These are phyloP conservation scores for Aurelia aurita complex sp. Pacific DNA, from an alignment of 30 jellyfish, hydroid and myxozoan genomes.

Conservation along the genomic window DNA sequence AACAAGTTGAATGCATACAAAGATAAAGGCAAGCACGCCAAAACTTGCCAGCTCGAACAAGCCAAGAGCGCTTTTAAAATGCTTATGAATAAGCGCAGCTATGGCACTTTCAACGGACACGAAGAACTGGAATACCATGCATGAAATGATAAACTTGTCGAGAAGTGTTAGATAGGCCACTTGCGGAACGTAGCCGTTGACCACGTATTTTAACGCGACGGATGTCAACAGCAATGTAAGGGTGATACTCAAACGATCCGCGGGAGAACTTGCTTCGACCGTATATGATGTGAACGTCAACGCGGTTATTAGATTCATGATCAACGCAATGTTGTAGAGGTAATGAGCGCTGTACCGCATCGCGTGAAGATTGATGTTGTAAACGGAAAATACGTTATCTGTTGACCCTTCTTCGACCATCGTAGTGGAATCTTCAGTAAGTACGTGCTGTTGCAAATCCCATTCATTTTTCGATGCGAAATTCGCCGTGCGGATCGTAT, in stretches of 20 bases:
- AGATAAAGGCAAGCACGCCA: background rate
- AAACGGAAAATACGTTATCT: conserved; percentile 2
- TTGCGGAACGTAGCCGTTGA: conserved; percentile 16
- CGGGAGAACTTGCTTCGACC: conserved; percentile 3
- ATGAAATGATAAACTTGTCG: conserved; percentile 5
- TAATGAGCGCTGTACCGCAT: conserved; percentile 19
- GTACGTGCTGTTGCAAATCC: background rate
- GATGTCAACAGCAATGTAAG: conserved; percentile 23
- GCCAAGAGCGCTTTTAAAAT: background rate
- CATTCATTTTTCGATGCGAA: conserved; percentile 18
- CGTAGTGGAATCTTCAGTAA: background rate
- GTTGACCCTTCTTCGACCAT: conserved; percentile 21
- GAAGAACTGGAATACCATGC: conserved; percentile 30
- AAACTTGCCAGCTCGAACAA: conserved; percentile 12
- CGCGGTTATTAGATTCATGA: conserved; percentile 19
- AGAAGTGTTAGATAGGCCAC: conserved; percentile 24
- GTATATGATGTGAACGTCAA: conserved; percentile 22
- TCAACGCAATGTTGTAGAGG: conserved; percentile 23
- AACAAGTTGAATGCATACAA: background rate
- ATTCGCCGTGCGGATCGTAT: conserved; percentile 23
- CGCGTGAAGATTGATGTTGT: conserved; percentile 19
- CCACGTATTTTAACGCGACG: conserved; percentile 23
- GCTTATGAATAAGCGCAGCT: background rate
- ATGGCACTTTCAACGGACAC: conserved; percentile 2
- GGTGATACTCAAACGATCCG: conserved; percentile 14